Conservation (phyloP, 1,140 invertebrate species). For the Hyphantria cunea region DNA sequence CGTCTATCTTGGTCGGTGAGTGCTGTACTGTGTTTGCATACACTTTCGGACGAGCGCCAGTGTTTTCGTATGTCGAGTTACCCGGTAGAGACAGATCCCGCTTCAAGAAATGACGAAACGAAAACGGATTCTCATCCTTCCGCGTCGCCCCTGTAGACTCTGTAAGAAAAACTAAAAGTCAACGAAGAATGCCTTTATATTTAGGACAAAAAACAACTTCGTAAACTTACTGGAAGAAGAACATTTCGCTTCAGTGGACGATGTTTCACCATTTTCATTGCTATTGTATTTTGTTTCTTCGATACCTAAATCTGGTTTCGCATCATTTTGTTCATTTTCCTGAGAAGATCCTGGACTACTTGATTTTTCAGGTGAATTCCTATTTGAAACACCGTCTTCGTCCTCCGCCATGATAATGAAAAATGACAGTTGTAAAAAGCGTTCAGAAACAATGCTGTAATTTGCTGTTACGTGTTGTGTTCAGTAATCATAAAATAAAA, state of each 20-base stretch:
- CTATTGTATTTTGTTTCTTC: constrained; percentile 74
- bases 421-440: constrained; percentile 54
- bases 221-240: constrained; percentile 71
- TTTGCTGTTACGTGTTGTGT: constrained; percentile 18
- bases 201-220: constrained; percentile 75
- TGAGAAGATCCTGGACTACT: constrained; percentile 60
- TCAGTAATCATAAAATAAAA: not conserved
- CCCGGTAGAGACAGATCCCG: constrained; percentile 79
- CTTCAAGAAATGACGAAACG: constrained; percentile 91
- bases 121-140: constrained; percentile 89
- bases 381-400: constrained; percentile 78
- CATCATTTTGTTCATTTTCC: constrained; percentile 65
- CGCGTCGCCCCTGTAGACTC: constrained; percentile 76
- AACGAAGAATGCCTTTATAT: constrained; percentile 60
- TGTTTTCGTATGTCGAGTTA: constrained; percentile 76
- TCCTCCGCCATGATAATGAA: constrained; percentile 80
- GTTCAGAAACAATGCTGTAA: constrained; percentile 32
- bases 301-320: constrained; percentile 72
- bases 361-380: constrained; percentile 74
- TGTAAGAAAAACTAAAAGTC: constrained; percentile 60
- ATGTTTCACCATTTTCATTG: constrained; percentile 62
- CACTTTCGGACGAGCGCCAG: constrained; percentile 77
- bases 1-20: constrained; percentile 68
- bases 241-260: constrained; percentile 59
- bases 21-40: constrained; percentile 74